Percentiles rank a stretch among this genome's conserved stretches.
These are phyloP conservation scores for Xylocampa areola DNA, from an alignment of 2,888 invertebrate genomes.

Conservation along the genomic window DNA sequence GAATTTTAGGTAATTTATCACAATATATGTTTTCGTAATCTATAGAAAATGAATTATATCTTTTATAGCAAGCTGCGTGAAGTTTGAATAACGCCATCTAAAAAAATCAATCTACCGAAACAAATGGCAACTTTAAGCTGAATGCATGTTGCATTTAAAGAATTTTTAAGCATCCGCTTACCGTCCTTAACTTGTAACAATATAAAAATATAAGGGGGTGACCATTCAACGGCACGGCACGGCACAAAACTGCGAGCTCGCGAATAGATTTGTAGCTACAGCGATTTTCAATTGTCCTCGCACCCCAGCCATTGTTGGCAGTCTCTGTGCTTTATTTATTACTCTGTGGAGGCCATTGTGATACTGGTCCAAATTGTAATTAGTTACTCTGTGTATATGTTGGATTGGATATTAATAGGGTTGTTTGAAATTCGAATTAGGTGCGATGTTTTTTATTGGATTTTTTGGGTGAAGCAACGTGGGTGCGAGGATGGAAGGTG, in stretches of 20 bases:
- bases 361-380: conserved; percentile 38
- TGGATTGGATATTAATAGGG: conserved; percentile 7
- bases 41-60: too few species aligned
- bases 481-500: too few species aligned
- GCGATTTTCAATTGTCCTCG: conserved; percentile 61
- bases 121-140: too few species aligned
- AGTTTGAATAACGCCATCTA: too few species aligned
- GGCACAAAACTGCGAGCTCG: conserved; percentile 53
- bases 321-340: conserved; percentile 53
- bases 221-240: conserved; percentile 41
- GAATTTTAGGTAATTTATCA: too few species aligned
- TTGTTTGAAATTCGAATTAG: neutral
- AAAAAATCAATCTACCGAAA: too few species aligned
- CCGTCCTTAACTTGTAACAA: conserved; percentile 14
- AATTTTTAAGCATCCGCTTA: neutral
- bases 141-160: neutral
- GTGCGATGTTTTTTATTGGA: neutral
- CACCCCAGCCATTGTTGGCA: conserved; percentile 48
- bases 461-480: neutral
- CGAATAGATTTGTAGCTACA: conserved; percentile 62
- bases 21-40: too few species aligned
- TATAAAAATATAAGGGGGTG: conserved; percentile 44
- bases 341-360: conserved; percentile 47
- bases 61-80: too few species aligned
- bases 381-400: conserved; percentile 33